Percentiles rank a stretch among this genome's conserved stretches.
Conservation (phyloP, 2,113 vertebrate genomes). For the Hyaena hyaena region DNA sequence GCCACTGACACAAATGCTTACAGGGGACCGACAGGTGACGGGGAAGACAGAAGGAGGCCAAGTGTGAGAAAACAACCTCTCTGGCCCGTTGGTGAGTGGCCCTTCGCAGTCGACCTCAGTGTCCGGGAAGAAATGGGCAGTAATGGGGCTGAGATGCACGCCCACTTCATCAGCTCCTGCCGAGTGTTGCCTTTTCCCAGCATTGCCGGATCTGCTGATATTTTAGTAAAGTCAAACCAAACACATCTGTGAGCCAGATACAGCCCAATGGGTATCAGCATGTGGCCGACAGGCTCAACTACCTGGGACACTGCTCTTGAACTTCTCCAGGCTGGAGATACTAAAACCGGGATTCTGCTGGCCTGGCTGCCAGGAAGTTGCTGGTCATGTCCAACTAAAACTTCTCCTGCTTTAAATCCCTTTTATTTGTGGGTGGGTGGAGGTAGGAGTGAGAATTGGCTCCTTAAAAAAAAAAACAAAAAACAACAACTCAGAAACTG, state of each 20-base stretch:
- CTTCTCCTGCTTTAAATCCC: slow-evolving; percentile 6
- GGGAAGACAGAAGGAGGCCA: not conserved
- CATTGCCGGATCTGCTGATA: not conserved
- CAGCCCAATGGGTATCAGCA: not conserved
- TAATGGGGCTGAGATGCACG: accelerated
- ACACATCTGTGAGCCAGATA: not conserved
- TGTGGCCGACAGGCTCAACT: not conserved
- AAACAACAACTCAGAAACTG: slow-evolving; percentile 54
- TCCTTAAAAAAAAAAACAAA: not conserved
- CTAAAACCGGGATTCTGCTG: not conserved
- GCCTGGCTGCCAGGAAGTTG: slow-evolving; percentile 7
- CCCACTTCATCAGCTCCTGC: not conserved
- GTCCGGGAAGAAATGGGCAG: not conserved
- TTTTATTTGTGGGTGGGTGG: slow-evolving; percentile 61
- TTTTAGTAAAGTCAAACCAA: slow-evolving; percentile 7
- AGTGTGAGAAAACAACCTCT: not conserved
- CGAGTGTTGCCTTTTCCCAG: accelerated
- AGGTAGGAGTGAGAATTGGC: slow-evolving; percentile 40
- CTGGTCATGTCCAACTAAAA: slow-evolving; percentile 44
- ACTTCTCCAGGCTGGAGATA: slow-evolving; percentile 19
- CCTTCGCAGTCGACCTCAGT: not conserved
- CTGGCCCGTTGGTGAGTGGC: not conserved
- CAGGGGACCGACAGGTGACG: not conserved
- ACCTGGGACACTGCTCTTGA: not conserved
- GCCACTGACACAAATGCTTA: not conserved